phyloP scores from a whole-genome alignment of 2,113 vertebrate species.

The Raja brachyura region DNA sequence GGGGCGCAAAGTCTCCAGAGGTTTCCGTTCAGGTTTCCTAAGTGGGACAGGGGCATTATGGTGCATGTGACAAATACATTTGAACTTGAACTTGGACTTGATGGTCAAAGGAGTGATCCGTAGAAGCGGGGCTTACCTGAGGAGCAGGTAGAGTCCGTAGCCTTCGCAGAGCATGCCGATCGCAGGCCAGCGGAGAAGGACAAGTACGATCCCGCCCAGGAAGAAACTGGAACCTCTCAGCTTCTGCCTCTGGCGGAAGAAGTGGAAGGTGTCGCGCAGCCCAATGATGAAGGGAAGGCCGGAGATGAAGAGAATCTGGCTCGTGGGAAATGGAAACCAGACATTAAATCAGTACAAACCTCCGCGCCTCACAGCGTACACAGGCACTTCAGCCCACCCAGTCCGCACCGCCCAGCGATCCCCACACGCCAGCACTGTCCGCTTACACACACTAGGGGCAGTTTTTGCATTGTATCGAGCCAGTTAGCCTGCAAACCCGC shows the following conservation, averaged over 20 bases:
- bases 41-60: no score
- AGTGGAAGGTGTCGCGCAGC: constrained; percentile 63
- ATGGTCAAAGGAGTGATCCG: no score
- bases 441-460: no score
- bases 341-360: not conserved
- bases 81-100: no score
- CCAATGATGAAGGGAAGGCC: constrained; percentile 76
- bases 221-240: constrained; percentile 76
- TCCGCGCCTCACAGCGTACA: not conserved
- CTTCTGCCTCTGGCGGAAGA: constrained; percentile 82
- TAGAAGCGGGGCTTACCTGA: constrained; percentile 57
- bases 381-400: no score
- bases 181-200: constrained; percentile 75
- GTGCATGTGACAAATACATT: no score
- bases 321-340: not conserved
- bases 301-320: constrained; percentile 72
- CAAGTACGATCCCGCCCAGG: constrained; percentile 67
- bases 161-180: constrained; percentile 75
- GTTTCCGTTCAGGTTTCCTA: no score
- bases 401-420: no score
- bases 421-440: no score
- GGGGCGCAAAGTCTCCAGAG: no score
- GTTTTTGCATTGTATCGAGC: no score
- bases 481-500: no score
- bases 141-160: constrained; percentile 76